Conservation (phyloP, 37 sponge, comb jelly and placozoan genomes). For the Haliclona indistincta region DNA sequence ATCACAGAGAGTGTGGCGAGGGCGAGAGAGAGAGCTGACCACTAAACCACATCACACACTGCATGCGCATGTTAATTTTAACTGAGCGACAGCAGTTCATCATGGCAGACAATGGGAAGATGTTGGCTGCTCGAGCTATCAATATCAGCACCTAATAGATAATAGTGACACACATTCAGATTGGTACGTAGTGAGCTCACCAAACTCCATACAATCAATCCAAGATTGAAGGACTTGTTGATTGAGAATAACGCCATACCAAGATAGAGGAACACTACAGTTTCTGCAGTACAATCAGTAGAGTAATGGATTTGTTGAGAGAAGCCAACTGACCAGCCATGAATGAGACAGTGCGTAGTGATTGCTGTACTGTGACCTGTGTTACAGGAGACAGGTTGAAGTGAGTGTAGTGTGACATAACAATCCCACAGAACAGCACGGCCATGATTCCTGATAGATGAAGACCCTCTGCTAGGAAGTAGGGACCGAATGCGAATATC, state of each 20-base stretch:
- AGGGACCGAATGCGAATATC: conserved; percentile 88
- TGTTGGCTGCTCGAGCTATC: conserved; percentile 86
- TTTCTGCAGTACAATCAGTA: conserved; percentile 68
- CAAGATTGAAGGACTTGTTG: conserved; percentile 67
- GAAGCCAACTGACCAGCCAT: conserved; percentile 84
- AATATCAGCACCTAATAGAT: conserved; percentile 68
- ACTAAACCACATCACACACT: conserved; percentile 95
- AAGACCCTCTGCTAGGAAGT: conserved; percentile 88
- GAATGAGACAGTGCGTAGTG: conserved; percentile 84
- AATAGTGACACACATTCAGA: background rate
- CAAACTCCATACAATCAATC: conserved; percentile 88
- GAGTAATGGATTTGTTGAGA: too few relatives aligned
- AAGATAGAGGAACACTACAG: conserved; percentile 93
- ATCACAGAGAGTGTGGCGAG: background rate
- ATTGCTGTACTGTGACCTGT: conserved; percentile 89
- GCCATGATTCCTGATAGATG: conserved; percentile 96
- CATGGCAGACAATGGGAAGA: conserved; percentile 79
- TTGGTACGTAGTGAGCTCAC: conserved; percentile 33
- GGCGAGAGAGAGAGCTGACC: conserved; percentile 57
- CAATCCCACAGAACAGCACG: conserved; percentile 91
- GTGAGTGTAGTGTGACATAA: conserved; percentile 98
- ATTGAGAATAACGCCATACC: conserved; percentile 91
- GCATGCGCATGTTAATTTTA: conserved; percentile 76
- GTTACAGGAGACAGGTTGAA: conserved; percentile 90
- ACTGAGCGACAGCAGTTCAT: conserved; percentile 80